Percentiles rank a stretch among this genome's conserved stretches.
phyloP scores from a whole-genome alignment of 2,888 invertebrate genomes.

The Mesoligia furuncula region DNA sequence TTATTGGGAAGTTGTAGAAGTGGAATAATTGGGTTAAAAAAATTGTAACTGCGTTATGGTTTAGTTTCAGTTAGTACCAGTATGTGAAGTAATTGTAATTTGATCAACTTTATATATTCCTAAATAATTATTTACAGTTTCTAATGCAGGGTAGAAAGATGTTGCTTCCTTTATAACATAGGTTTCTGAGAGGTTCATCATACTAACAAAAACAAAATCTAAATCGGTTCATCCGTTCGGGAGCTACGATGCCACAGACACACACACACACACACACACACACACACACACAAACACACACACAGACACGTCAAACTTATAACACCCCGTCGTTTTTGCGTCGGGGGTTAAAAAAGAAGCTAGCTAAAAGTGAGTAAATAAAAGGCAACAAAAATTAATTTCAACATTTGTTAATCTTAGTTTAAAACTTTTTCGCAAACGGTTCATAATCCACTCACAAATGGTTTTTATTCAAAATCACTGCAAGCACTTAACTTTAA shows the following conservation, averaged over 20 bases:
- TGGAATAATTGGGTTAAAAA: constrained; percentile 34
- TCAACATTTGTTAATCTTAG: background rate
- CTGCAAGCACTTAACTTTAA: constrained; percentile 7
- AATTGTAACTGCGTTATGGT: constrained; percentile 1
- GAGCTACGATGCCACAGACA: too few relatives aligned
- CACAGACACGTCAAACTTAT: too few relatives aligned
- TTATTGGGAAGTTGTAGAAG: constrained; percentile 38
- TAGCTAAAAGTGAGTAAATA: too few relatives aligned
- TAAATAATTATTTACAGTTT: background rate
- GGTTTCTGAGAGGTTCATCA: background rate
- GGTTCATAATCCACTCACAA: background rate
- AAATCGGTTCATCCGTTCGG: too few relatives aligned
- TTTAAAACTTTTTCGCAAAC: background rate
- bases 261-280: too few relatives aligned
- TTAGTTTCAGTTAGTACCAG: background rate
- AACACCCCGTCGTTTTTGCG: too few relatives aligned
- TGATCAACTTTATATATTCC: background rate
- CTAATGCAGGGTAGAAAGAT: background rate
- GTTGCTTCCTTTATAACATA: background rate
- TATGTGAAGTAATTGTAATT: too few relatives aligned
- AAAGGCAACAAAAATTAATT: background rate
- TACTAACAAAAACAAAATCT: too few relatives aligned
- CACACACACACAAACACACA: too few relatives aligned
- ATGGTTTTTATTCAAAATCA: constrained; percentile 9
- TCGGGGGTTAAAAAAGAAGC: background rate